Base-by-base conservation (phyloP, 2,113 vertebrate species). In the Rhizomys pruinosus region DNA sequence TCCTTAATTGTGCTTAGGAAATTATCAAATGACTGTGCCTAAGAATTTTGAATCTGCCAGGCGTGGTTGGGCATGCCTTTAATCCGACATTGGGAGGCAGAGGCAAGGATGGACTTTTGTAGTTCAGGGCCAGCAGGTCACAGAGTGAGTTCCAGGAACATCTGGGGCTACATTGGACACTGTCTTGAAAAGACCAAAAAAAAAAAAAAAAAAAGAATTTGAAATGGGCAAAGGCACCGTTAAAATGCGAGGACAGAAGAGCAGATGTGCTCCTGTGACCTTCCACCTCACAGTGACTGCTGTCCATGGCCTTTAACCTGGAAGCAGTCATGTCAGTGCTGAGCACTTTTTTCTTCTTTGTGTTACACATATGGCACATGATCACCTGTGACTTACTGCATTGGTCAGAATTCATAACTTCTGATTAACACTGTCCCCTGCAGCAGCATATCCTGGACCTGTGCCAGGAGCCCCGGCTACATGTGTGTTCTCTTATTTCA, bases 231-330 rank as follows among this genome's bases (percentile, higher is more conserved):
- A 29, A 55, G 89, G 59, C 47, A 3, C 12, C 20, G 73, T 12
- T 22, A 4, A 39, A 64, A 73, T 4, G 8, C 2, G 32, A 34
- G 10, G 79, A 72, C 74, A 47, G 63, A 72, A 89, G 37, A 80
- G 90, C 74, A 74, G 87, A 66, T 92, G 64, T 9, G 61, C 90
- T 64, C 47, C 47, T 95, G 87, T 59, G 71, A 47, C 76, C 93
- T 66, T 89, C 86, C 94, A 72, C 88, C 89, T 64, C 80, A 82
- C 59, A 17, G 64, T 29, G 72, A 74, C 72, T 78, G 55, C 63
- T 90, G n/a, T 89, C n/a, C n/a, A n/a, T 92, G 80, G 34, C 93
- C 92, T 96, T 90, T 52, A 71, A 32, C 87, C 81, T 73, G 42
- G 63, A 66, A 74, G 77, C 96, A 19, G 44, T 93, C 42, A 82